phyloP scores from a whole-genome alignment of 2,797 vertebrate species.

The Clarias platycephalus region DNA sequence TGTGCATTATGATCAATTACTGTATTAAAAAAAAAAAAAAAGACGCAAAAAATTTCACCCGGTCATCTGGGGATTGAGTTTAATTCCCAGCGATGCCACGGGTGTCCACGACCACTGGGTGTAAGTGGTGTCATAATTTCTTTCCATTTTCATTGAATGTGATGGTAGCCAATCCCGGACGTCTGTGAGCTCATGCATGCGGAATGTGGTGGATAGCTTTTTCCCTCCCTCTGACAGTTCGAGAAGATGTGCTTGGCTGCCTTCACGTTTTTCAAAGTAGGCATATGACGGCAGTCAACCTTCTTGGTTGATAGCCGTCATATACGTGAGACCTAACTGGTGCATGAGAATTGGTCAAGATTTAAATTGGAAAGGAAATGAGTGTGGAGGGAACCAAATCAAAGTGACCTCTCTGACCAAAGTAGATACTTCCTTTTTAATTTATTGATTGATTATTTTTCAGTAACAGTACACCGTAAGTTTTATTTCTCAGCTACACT shows the following conservation, averaged over 20 bases:
- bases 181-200: neutral
- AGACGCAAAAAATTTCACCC: neutral
- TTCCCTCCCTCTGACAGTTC: neutral
- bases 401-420: slow-evolving; percentile 7
- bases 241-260: neutral
- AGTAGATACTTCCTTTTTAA: neutral
- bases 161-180: neutral
- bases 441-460: neutral
- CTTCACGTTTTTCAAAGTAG: neutral
- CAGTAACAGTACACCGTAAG: neutral
- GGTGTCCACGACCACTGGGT: neutral
- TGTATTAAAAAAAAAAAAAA: neutral
- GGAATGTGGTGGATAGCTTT: neutral
- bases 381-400: neutral
- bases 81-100: neutral
- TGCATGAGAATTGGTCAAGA: neutral
- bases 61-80: neutral
- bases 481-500: neutral
- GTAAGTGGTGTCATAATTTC: neutral
- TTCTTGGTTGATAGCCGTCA: neutral
- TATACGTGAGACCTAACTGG: neutral
- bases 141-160: neutral
- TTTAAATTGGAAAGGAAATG: neutral
- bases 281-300: neutral
- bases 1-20: neutral